phyloP scores from a whole-genome alignment of 2,797 vertebrate species.

The Hypotaenidia philippensis region DNA sequence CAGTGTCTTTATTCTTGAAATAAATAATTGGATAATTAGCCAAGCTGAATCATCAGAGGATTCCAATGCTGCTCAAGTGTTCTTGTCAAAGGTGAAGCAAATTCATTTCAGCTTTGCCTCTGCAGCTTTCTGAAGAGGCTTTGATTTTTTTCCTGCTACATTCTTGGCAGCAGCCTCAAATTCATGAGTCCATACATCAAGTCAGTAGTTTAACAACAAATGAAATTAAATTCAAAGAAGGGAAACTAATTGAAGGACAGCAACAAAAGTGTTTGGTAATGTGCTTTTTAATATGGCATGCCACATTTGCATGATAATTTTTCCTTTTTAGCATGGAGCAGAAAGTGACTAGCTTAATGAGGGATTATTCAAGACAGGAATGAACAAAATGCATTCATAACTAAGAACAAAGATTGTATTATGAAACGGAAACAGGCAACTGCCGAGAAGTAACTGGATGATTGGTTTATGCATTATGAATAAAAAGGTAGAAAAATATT shows the following conservation, averaged over 20 bases:
- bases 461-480: constrained; percentile 86
- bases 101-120: constrained; percentile 80
- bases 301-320: constrained; percentile 86
- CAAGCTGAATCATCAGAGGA: constrained; percentile 83
- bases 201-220: constrained; percentile 84
- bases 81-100: constrained; percentile 85
- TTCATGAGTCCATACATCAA: constrained; percentile 83
- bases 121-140: constrained; percentile 75
- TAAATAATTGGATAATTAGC: constrained; percentile 87
- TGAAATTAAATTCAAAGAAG: constrained; percentile 86
- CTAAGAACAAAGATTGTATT: constrained; percentile 85
- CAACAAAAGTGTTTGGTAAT: constrained; percentile 82
- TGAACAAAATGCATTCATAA: constrained; percentile 84
- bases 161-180: constrained; percentile 79
- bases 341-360: constrained; percentile 86
- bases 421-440: constrained; percentile 81
- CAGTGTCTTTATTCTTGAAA: constrained; percentile 80
- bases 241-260: constrained; percentile 85
- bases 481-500: constrained; percentile 87
- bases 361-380: constrained; percentile 85
- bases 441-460: constrained; percentile 81
- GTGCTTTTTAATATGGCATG: constrained; percentile 82
- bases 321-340: constrained; percentile 83
- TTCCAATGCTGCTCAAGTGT: constrained; percentile 78
- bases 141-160: constrained; percentile 73